Evolutionary conservation across 2,888 invertebrate species (phyloP).

Genomic region (Azorinus chamasolen): DNA sequence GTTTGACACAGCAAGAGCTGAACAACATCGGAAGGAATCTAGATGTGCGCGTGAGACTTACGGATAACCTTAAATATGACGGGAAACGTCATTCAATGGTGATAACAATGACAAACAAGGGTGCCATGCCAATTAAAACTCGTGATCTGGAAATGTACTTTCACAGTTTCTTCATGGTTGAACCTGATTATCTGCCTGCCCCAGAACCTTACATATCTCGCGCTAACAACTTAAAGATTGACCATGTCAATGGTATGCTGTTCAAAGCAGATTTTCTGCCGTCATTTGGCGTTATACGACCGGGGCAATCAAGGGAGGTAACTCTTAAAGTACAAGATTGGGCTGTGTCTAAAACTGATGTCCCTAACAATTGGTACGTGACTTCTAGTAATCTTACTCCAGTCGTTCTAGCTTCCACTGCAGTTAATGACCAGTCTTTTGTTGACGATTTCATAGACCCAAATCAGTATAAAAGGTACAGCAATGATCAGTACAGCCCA

Average conservation of each 20-base stretch:
- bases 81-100: constrained; percentile 61
- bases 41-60: constrained; percentile 54
- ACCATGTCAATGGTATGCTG: constrained; percentile 75
- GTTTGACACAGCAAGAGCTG: constrained; percentile 44
- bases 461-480: constrained; percentile 75
- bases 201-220: constrained; percentile 57
- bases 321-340: constrained; percentile 73
- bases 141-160: constrained; percentile 72
- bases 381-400: constrained; percentile 60
- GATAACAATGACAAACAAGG: constrained; percentile 58
- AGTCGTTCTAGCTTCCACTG: constrained; percentile 60
- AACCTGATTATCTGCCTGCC: constrained; percentile 70
- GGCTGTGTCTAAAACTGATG: constrained; percentile 75
- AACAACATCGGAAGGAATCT: constrained; percentile 54
- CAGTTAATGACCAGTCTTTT: constrained; percentile 67
- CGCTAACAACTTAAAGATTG: constrained; percentile 64
- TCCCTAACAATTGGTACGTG: constrained; percentile 77
- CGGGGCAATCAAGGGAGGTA: constrained; percentile 62
- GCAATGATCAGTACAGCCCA: constrained; percentile 71
- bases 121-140: constrained; percentile 42
- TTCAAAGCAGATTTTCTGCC: constrained; percentile 71
- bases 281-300: constrained; percentile 63
- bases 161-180: constrained; percentile 78
- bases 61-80: constrained; percentile 62
- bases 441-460: constrained; percentile 69